Evolutionary conservation across 1,140 invertebrate species (phyloP).

Genomic region (Zaprionus ornatus): DNA sequence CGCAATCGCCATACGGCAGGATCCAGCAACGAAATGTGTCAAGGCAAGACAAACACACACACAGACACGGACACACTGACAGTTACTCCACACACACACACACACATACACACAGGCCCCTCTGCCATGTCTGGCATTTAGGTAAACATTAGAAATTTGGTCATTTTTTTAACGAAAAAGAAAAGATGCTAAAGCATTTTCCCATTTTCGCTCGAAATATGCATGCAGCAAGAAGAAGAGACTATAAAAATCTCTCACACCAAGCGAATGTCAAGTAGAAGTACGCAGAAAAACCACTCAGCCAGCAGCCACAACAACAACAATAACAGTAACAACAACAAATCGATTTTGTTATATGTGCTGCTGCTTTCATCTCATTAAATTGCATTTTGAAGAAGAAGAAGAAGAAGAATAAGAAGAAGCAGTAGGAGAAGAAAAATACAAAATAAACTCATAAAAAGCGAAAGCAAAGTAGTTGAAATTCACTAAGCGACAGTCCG

Average conservation of each 20-base stretch:
- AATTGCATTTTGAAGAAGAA: constrained; percentile 31
- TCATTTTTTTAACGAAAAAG: constrained; percentile 12
- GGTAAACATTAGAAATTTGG: constrained; percentile 38
- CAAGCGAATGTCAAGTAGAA: no score
- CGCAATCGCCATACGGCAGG: constrained; percentile 29
- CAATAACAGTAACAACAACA: constrained; percentile 11
- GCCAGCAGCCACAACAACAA: background rate
- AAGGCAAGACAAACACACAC: constrained; percentile 54
- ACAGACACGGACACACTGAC: constrained; percentile 28
- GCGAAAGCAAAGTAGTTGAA: constrained; percentile 14
- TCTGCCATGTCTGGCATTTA: constrained; percentile 24
- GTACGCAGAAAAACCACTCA: background rate
- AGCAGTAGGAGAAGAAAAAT: background rate
- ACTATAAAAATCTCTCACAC: constrained; percentile 10
- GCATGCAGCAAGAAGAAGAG: background rate
- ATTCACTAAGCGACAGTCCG: constrained; percentile 7
- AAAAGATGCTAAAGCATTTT: constrained; percentile 27
- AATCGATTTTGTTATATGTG: constrained; percentile 36
- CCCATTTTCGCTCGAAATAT: constrained; percentile 2
- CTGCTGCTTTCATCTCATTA: constrained; percentile 19
- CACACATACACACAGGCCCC: background rate
- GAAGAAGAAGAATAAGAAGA: background rate
- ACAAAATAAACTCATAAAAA: constrained; percentile 4
- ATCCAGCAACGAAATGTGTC: constrained; percentile 63
- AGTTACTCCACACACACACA: constrained; percentile 6